These are phyloP conservation scores for Clarias fuscus DNA, from an alignment of 2,797 vertebrate genomes.

Conservation along the genomic window DNA sequence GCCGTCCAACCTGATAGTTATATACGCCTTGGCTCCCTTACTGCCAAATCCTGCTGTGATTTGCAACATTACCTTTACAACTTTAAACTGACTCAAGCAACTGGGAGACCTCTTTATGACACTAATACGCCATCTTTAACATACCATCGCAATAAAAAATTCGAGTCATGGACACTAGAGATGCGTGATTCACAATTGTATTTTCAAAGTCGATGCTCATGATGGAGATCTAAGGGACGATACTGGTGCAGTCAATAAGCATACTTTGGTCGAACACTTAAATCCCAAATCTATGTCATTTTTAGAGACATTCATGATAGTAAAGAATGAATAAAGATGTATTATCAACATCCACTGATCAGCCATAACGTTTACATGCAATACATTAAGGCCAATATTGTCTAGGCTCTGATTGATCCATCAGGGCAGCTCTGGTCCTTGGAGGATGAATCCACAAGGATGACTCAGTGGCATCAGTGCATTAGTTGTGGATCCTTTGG, in stretches of 20 bases:
- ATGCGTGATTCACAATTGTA: background rate
- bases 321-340: background rate
- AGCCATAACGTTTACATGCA: no score
- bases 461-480: no score
- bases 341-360: background rate
- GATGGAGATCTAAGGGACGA: background rate
- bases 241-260: background rate
- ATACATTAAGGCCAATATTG: no score
- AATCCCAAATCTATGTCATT: background rate
- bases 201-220: background rate
- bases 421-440: no score
- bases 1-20: slow-evolving; percentile 54
- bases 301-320: background rate
- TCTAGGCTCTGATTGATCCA: no score
- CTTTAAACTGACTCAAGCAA: slow-evolving; percentile 72
- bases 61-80: slow-evolving; percentile 69
- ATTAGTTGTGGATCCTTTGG: no score
- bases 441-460: no score
- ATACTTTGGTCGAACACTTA: background rate
- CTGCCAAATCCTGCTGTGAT: slow-evolving; percentile 63
- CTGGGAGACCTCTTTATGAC: slow-evolving; percentile 67
- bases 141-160: slow-evolving; percentile 66
- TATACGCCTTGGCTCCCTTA: slow-evolving; percentile 64
- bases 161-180: background rate
- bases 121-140: slow-evolving; percentile 68